Base-by-base conservation (phyloP, 2,113 vertebrate genomes). In the Thermophis baileyi region DNA sequence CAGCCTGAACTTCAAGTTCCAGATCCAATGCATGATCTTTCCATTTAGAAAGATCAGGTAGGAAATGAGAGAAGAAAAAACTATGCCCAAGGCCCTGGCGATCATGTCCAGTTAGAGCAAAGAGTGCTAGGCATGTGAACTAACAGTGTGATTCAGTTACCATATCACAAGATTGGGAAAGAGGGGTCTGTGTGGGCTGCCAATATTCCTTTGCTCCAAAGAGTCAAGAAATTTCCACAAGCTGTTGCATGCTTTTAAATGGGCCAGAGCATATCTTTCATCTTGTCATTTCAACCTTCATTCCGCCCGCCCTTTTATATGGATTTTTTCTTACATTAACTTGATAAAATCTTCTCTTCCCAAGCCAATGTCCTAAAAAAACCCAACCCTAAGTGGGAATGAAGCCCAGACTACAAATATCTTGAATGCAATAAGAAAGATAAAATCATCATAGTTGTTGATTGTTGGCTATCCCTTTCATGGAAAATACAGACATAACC, bases 321-420 rank as follows among this genome's bases (percentile, higher is more conserved):
- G 90, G 22, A 47, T 51, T 0, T 0, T 92, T 92, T 18, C 55
- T 88, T 93, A 89, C 53, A 20, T 20, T 91, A 90, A 0, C 47
- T 90, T 46, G 57, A 30, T 93, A 94, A 94, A 95, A 96, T 91
- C 85, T 40, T 55, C 85, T 30, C 0, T 89, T 35, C 9, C 3
- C 53, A 93, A 95, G 87, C 92, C 6, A 7, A 27, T 90, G n/a
- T 6, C 49, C 60, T 90, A 30, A 81, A 81, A 81, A 35, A 35
- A 20, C n/a, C n/a, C n/a, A 91, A 14, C 22, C 94, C 22, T 2
- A 90, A 91, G 14, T 89, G 89, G 47, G 44, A 89, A 81, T 0
- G 90, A 93, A 96, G 1, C 0, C 92, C 2, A 47, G 30, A 30
- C 22, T 94, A 24, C 69, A 88, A 90, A 94, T 91, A 14, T 18